Conservation (phyloP, 2,797 vertebrate genomes). For the Chelon labrosus region DNA sequence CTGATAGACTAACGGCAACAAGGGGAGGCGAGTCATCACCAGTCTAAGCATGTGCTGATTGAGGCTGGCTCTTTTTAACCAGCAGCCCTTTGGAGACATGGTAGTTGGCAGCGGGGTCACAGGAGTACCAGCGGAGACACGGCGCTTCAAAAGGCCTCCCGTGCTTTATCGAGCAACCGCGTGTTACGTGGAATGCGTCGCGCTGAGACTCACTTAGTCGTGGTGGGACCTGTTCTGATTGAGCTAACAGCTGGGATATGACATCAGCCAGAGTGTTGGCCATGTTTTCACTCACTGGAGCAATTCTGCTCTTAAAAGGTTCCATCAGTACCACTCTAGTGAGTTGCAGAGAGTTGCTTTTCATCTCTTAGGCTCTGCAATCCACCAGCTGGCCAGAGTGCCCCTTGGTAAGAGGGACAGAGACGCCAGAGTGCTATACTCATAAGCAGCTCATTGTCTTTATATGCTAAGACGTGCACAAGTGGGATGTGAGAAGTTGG, state of each 20-base stretch:
- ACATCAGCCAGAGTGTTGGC: constrained; percentile 86
- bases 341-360: constrained; percentile 82
- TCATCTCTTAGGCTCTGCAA: constrained; percentile 83
- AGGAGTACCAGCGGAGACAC: constrained; percentile 66
- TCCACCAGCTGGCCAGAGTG: constrained; percentile 82
- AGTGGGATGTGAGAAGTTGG: constrained; percentile 36
- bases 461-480: constrained; percentile 29
- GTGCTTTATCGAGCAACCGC: constrained; percentile 75
- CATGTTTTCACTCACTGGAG: constrained; percentile 85
- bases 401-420: constrained; percentile 61
- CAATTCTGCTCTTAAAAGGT: constrained; percentile 88
- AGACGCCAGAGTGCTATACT: constrained; percentile 64
- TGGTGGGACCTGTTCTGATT: constrained; percentile 79
- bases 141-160: constrained; percentile 71
- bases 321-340: constrained; percentile 85
- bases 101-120: constrained; percentile 72
- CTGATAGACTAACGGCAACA: constrained; percentile 86
- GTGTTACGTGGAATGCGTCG: constrained; percentile 66
- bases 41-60: constrained; percentile 86
- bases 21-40: constrained; percentile 76
- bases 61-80: constrained; percentile 82
- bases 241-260: constrained; percentile 89
- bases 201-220: constrained; percentile 67
- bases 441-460: constrained; percentile 71
- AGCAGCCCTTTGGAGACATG: constrained; percentile 71